Conservation (phyloP, 2,797 vertebrate genomes). For the Staurois parvus region DNA sequence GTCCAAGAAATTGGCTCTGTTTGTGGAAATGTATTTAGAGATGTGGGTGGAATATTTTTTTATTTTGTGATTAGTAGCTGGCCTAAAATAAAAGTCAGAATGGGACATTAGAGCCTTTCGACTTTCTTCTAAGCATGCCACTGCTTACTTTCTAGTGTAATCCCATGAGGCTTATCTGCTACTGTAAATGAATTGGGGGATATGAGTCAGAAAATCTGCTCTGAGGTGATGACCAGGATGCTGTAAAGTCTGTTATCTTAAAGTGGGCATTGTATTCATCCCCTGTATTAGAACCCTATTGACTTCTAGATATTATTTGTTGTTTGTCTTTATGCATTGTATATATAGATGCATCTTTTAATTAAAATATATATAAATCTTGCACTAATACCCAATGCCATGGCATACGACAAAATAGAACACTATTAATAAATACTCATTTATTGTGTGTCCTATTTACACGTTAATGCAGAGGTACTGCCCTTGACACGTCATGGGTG, state of each 20-base stretch:
- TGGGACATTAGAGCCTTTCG: neutral
- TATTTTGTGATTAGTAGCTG: neutral
- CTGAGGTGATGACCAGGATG: slow-evolving; percentile 36
- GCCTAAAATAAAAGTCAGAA: neutral
- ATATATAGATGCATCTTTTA: no score
- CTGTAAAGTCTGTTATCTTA: slow-evolving; percentile 1
- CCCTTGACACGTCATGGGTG: no score
- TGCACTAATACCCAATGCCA: neutral
- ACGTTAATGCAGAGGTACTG: no score
- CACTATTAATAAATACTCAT: no score
- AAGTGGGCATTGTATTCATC: neutral
- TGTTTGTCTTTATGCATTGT: neutral
- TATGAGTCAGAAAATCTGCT: slow-evolving; percentile 26
- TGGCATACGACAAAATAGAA: no score
- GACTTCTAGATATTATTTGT: neutral
- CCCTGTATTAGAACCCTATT: neutral
- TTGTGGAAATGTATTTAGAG: no score
- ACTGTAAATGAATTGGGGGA: slow-evolving; percentile 33
- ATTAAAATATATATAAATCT: no score
- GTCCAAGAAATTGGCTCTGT: no score
- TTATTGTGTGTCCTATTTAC: no score
- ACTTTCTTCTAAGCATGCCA: neutral
- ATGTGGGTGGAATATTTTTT: no score
- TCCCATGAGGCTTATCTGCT: slow-evolving; percentile 7
- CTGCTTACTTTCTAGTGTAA: neutral